Evolutionary conservation across 2,797 vertebrate genomes (phyloP).

Genomic region (Sciaenops ocellatus): DNA sequence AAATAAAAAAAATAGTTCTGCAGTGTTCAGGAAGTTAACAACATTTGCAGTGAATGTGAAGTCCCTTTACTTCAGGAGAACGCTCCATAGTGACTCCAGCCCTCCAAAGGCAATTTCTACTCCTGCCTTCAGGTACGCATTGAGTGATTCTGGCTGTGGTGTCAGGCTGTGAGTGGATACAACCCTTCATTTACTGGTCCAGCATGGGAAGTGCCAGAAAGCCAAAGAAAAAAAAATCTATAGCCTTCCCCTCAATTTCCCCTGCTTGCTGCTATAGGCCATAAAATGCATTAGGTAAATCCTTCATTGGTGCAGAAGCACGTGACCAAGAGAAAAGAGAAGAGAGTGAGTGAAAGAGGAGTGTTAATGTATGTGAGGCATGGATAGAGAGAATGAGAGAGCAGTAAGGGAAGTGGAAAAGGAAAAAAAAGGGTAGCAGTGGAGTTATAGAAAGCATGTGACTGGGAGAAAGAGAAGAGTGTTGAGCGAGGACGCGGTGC

Average conservation of each 20-base stretch:
- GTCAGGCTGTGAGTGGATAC: not conserved
- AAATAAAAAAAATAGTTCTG: not conserved
- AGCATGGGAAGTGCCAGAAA: not conserved
- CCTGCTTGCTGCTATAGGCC: not conserved
- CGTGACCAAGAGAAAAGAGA: not conserved
- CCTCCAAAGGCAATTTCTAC: not conserved
- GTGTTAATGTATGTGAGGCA: not conserved
- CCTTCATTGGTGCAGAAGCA: constrained; percentile 12
- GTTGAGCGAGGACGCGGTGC: not conserved
- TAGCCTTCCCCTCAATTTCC: constrained; percentile 10
- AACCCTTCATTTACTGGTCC: constrained; percentile 9
- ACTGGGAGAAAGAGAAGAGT: not conserved
- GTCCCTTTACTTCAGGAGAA: constrained; percentile 2
- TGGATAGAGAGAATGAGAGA: not conserved
- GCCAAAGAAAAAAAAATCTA: not conserved
- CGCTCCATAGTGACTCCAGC: not conserved
- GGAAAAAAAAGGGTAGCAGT: not conserved
- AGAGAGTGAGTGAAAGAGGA: not conserved
- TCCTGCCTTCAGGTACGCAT: not conserved
- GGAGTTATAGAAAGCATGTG: not conserved
- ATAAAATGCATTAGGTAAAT: constrained; percentile 15
- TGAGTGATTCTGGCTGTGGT: constrained; percentile 10
- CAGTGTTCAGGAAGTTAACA: not conserved
- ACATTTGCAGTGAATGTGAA: not conserved
- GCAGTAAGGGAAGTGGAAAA: not conserved